Evolutionary conservation across 2,888 invertebrate genomes (phyloP).

Genomic region (Zele albiditarsus): DNA sequence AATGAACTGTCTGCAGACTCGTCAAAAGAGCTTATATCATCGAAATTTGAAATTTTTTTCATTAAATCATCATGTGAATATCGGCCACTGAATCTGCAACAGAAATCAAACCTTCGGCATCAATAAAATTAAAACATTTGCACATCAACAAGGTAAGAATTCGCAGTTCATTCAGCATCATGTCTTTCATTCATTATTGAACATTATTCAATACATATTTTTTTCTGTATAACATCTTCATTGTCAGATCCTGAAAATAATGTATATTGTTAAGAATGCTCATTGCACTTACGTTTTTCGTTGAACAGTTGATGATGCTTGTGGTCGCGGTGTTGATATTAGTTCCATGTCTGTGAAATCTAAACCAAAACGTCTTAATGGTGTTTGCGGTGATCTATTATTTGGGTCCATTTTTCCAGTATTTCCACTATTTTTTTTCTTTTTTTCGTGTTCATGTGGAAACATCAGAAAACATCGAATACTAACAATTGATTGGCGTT

Average conservation of each 20-base stretch:
- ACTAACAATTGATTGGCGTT: too few relatives aligned
- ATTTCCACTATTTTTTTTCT: not conserved
- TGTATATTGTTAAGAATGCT: conserved; percentile 33
- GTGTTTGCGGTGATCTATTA: conserved; percentile 41
- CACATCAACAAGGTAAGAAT: conserved; percentile 8
- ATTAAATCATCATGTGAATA: not conserved
- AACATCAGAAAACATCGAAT: too few relatives aligned
- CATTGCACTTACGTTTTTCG: conserved; percentile 62
- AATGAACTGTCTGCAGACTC: conserved; percentile 54
- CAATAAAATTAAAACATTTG: not conserved
- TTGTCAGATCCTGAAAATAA: too few relatives aligned
- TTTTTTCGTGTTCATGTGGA: not conserved
- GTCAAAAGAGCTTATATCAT: not conserved
- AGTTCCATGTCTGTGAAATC: conserved; percentile 63
- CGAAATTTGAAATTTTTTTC: not conserved
- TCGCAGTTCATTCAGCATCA: too few relatives aligned
- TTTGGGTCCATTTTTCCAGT: conserved; percentile 34
- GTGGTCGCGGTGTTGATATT: conserved; percentile 70
- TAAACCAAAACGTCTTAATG: conserved; percentile 34
- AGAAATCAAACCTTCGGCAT: not conserved
- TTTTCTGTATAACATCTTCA: too few relatives aligned
- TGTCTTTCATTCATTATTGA: too few relatives aligned
- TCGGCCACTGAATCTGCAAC: conserved; percentile 6
- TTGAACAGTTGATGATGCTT: conserved; percentile 72
- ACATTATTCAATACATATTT: too few relatives aligned